These are phyloP conservation scores for Pelusios castaneus DNA, from an alignment of 2,113 vertebrate species.

Conservation along the genomic window DNA sequence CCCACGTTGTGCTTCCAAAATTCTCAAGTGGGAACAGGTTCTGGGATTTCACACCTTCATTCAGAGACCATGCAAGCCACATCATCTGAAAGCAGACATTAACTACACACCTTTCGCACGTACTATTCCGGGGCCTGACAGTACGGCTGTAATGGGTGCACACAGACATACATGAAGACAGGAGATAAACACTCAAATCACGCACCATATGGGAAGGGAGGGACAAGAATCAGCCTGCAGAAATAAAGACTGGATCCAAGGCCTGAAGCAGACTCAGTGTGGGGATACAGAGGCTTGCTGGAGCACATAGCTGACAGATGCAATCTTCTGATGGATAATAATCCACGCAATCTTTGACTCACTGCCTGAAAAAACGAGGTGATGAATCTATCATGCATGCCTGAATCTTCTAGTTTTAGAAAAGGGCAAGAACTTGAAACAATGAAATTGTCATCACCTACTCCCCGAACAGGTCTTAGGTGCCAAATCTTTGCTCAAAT, in stretches of 20 bases:
- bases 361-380: not conserved
- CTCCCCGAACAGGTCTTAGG: not conserved
- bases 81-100: not conserved
- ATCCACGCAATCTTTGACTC: not conserved
- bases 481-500: not conserved
- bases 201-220: not conserved
- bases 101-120: not conserved
- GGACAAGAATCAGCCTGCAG: not conserved
- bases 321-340: not conserved
- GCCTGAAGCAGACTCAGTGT: not conserved
- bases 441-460: not conserved
- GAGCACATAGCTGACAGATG: slow-evolving; percentile 5
- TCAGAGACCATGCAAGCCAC: not conserved
- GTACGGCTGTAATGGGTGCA: not conserved
- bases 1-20: not conserved
- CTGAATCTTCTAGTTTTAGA: not conserved
- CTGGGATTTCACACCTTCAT: not conserved
- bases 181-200: not conserved
- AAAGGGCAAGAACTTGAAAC: not conserved
- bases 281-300: not conserved
- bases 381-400: not conserved
- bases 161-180: not conserved
- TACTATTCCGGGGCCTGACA: not conserved
- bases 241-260: not conserved
- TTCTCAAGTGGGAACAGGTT: not conserved